These are phyloP conservation scores for Enoplosus armatus DNA, from an alignment of 2,797 vertebrate genomes.

Conservation along the genomic window DNA sequence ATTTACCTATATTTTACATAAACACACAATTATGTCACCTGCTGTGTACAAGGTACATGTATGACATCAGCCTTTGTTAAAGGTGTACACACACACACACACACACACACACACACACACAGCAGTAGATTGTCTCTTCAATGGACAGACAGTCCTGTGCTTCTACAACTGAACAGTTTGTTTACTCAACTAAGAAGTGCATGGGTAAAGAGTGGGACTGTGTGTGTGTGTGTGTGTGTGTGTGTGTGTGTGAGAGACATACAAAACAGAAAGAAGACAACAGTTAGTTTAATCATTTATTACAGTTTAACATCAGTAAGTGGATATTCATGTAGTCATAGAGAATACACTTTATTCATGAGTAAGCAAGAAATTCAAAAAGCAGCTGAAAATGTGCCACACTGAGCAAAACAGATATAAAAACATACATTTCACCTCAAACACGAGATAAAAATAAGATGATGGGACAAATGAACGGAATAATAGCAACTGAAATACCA, in stretches of 20 bases:
- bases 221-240: background rate
- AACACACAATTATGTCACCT: slow-evolving; percentile 19
- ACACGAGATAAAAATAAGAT: too few relatives aligned
- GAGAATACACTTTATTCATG: background rate
- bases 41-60: slow-evolving; percentile 21
- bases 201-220: background rate
- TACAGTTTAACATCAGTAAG: background rate
- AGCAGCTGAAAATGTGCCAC: background rate
- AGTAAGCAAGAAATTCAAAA: background rate
- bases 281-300: too few relatives aligned
- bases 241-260: too few relatives aligned
- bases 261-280: too few relatives aligned
- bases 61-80: slow-evolving; percentile 22
- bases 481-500: too few relatives aligned
- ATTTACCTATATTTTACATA: background rate
- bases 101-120: slow-evolving; percentile 15
- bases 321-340: background rate
- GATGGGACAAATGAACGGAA: too few relatives aligned
- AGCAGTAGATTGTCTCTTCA: background rate
- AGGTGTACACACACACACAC: slow-evolving; percentile 1
- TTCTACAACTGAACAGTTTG: background rate
- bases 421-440: too few relatives aligned
- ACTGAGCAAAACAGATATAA: background rate
- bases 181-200: background rate
- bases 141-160: background rate